Evolutionary conservation across 1,140 invertebrate species (phyloP), one percentile per base, ranked within the genome.

Genomic region (Penaeus chinensis): DNA sequence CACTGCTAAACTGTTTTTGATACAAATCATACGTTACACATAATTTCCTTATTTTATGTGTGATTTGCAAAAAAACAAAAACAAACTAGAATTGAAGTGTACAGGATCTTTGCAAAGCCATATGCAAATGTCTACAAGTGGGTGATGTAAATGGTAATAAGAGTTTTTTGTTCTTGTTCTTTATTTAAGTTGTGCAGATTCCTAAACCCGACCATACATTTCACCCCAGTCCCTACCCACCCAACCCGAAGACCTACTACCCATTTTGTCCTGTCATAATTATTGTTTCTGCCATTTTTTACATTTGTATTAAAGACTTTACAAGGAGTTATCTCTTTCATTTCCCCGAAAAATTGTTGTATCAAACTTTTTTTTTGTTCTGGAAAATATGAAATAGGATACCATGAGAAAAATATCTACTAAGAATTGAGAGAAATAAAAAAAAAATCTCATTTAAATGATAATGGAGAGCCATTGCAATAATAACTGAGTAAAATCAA

Each of bases 221-320:
- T 63, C 76, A 61, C 20, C 71, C 22, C 74, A 22, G 60, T 22
- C n/a, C 47, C 54, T 22, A 37, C 69, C 65, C 82, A 62, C 82
- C 82, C 63, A 80, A 37, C 82, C 63, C 20, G 47, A 76, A 77
- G 27, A 84, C 81, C 83, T 76, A 62, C 76, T 37, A 85, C 63
- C 74, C 83, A 80, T 84, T 89, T 84, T 84, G 81, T 84, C 87
- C 82, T 86, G 84, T 87, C 74, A 78, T 89, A 61, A 83, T 87
- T 89, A 85, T 89, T 89, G 81, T 89, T 89, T 89, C 89, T 86
- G 89, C 89, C 84, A 89, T 89, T 89, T 89, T 89, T 89, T 89
- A 89, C 89, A 89, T 89, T 89, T 89, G 89, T 89, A 89, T 89
- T 89, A 89, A 89, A 89, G 84, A 89, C 81, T 89, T 86, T 86